Evolutionary conservation across 2,888 invertebrate genomes (phyloP).

Genomic region (Pharmacophagus antenor): DNA sequence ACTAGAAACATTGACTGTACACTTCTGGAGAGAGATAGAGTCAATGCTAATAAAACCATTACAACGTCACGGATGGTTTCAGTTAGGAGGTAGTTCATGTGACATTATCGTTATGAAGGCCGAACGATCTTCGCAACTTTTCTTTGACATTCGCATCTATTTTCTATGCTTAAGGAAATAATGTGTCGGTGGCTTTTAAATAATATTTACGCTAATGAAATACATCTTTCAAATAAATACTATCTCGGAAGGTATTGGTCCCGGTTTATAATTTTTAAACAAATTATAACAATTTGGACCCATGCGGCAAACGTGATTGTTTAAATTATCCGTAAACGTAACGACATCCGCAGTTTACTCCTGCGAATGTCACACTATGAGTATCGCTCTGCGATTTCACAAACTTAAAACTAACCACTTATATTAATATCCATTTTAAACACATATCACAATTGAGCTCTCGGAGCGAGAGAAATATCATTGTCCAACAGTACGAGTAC

Average conservation of each 20-base stretch:
- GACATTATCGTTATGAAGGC: conserved; percentile 49
- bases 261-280: conserved; percentile 82
- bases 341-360: conserved; percentile 60
- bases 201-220: conserved; percentile 78
- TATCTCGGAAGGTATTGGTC: conserved; percentile 81
- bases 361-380: conserved; percentile 66
- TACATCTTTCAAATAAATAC: conserved; percentile 81
- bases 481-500: conserved; percentile 67
- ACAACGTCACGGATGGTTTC: conserved; percentile 59
- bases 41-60: conserved; percentile 49
- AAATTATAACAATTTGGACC: conserved; percentile 80
- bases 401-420: conserved; percentile 65
- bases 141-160: conserved; percentile 71
- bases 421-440: conserved; percentile 69
- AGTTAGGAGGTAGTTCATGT: conserved; percentile 77
- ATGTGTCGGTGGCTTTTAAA: conserved; percentile 81
- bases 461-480: conserved; percentile 68
- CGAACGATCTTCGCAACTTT: conserved; percentile 74
- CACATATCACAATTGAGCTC: conserved; percentile 80
- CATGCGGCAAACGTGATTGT: conserved; percentile 71
- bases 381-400: conserved; percentile 77
- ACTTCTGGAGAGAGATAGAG: conserved; percentile 46
- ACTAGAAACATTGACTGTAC: conserved; percentile 68
- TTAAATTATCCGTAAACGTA: conserved; percentile 62
- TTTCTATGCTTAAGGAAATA: conserved; percentile 80